A percentile compares a stretch with the other conserved stretches of the same genome.
Evolutionary conservation across 2,797 vertebrate species (phyloP).

Genomic region (Loris lydekkerianus): DNA sequence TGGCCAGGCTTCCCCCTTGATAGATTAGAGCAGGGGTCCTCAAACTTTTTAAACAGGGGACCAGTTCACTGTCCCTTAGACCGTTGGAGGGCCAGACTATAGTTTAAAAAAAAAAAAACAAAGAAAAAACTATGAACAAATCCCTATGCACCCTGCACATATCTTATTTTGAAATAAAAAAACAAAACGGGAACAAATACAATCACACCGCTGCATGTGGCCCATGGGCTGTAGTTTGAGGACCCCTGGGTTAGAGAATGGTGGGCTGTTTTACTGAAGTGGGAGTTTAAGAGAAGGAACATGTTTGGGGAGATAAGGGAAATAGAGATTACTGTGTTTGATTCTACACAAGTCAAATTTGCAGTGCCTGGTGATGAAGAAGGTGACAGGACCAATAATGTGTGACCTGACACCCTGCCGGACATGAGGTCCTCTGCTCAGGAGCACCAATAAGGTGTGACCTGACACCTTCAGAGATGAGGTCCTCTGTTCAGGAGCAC

Average conservation of each 20-base stretch:
- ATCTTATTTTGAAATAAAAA: too few species aligned
- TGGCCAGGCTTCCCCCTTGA: neutral
- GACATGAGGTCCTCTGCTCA: neutral
- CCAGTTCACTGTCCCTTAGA: too few species aligned
- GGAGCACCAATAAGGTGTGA: neutral
- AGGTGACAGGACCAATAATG: neutral
- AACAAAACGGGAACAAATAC: too few species aligned
- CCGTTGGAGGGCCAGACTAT: too few species aligned
- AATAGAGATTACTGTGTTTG: neutral
- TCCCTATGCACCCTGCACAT: too few species aligned
- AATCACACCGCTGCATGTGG: too few species aligned
- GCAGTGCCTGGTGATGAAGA: neutral
- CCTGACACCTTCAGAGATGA: neutral
- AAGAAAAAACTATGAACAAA: too few species aligned
- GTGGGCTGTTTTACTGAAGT: neutral
- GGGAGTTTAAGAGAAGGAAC: neutral
- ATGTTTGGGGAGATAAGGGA: too few species aligned
- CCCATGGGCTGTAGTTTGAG: too few species aligned
- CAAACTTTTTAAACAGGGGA: too few species aligned
- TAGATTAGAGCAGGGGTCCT: neutral
- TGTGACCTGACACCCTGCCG: neutral
- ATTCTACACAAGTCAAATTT: neutral
- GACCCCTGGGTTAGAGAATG: neutral
- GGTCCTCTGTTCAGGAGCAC: neutral
- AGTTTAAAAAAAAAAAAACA: too few species aligned